A percentile compares a stretch with the other conserved stretches of the same genome.
Evolutionary conservation across 2,113 vertebrate genomes (phyloP).

Genomic region (Microcebus jonahi): DNA sequence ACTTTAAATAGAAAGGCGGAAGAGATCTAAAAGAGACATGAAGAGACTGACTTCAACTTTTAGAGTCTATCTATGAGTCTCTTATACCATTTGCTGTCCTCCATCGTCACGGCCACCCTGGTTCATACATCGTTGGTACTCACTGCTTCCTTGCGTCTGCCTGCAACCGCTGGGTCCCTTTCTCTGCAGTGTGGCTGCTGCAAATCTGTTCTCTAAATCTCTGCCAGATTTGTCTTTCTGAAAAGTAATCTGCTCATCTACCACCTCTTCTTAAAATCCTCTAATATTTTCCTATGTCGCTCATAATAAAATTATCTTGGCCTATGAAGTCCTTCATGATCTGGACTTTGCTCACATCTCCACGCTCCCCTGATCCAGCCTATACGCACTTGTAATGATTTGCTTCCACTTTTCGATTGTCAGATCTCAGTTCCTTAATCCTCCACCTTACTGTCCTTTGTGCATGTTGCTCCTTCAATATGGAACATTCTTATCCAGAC

Average conservation of each 20-base stretch:
- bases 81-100: neutral
- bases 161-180: fast-evolving
- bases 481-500: neutral
- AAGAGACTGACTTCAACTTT: neutral
- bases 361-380: fast-evolving
- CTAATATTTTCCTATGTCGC: neutral
- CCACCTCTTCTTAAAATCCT: neutral
- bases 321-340: neutral
- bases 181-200: neutral
- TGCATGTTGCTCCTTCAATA: neutral
- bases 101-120: fast-evolving
- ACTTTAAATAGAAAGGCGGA: neutral
- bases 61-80: neutral
- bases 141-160: fast-evolving
- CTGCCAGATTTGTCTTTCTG: neutral
- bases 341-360: neutral
- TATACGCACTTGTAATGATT: neutral
- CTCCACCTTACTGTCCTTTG: neutral
- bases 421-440: neutral
- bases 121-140: fast-evolving
- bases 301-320: neutral
- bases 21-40: neutral
- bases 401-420: neutral
- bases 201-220: neutral
- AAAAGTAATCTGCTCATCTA: neutral